Conservation (phyloP, 2,113 vertebrate genomes). For the Lampris megalopsis region DNA sequence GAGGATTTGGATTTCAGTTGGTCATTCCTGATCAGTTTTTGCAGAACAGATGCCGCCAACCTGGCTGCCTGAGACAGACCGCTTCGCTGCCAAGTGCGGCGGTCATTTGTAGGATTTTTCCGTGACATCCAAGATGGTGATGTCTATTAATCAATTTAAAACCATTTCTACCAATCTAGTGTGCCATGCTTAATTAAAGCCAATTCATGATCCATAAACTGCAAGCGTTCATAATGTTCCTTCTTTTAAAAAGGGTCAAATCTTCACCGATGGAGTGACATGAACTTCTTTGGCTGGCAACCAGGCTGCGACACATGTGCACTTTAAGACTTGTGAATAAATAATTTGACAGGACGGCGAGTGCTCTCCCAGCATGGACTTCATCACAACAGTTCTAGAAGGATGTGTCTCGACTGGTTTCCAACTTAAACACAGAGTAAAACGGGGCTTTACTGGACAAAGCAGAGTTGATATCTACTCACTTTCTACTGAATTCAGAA, state of each 20-base stretch:
- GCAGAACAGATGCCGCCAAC: constrained; percentile 45
- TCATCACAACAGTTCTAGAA: constrained; percentile 29
- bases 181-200: no score
- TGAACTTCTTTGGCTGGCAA: constrained; percentile 27
- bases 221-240: neutral
- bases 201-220: neutral
- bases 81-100: neutral
- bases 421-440: constrained; percentile 19
- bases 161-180: neutral
- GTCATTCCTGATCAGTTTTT: constrained; percentile 56
- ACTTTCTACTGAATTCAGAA: constrained; percentile 9
- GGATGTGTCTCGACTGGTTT: constrained; percentile 32
- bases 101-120: no score
- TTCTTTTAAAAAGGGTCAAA: neutral
- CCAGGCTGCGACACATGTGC: constrained; percentile 56
- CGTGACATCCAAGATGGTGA: no score
- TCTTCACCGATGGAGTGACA: neutral
- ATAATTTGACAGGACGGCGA: constrained; percentile 47
- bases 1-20: constrained; percentile 55
- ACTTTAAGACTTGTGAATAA: constrained; percentile 28
- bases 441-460: constrained; percentile 1
- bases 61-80: constrained; percentile 39
- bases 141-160: no score
- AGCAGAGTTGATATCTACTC: constrained; percentile 17
- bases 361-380: constrained; percentile 35